A percentile compares a stretch with the other conserved stretches of the same genome.
phyloP scores from a whole-genome alignment of 2,888 invertebrate species.

The Germaria angustata region DNA sequence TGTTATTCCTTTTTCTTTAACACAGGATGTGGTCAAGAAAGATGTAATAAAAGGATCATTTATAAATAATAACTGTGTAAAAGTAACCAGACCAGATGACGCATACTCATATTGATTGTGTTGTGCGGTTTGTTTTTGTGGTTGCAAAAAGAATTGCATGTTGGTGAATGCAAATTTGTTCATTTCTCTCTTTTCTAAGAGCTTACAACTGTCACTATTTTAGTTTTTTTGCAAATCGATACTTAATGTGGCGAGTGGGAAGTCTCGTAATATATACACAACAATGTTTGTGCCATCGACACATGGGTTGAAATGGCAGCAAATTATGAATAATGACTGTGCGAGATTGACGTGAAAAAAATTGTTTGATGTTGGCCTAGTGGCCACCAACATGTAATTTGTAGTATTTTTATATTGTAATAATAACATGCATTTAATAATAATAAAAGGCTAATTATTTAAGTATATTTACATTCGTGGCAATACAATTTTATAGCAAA shows the following conservation, averaged over 20 bases:
- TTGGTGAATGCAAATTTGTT: slow-evolving; percentile 3
- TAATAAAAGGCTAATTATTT: not conserved
- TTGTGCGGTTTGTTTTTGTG: slow-evolving; percentile 15
- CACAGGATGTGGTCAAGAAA: slow-evolving; percentile 51
- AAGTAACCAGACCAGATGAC: slow-evolving; percentile 44
- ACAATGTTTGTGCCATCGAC: slow-evolving; percentile 33
- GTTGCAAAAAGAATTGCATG: slow-evolving; percentile 46
- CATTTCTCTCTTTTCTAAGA: not conserved
- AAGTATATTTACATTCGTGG: too few species aligned
- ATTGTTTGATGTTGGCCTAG: not conserved
- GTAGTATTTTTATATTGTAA: not conserved
- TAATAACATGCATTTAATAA: not conserved
- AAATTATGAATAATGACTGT: slow-evolving; percentile 33
- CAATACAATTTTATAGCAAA: too few species aligned
- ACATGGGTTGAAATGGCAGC: slow-evolving; percentile 8
- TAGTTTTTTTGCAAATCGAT: slow-evolving; percentile 52
- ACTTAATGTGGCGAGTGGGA: slow-evolving; percentile 43
- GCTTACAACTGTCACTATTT: not conserved
- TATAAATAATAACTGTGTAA: slow-evolving; percentile 37
- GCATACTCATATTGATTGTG: slow-evolving; percentile 32
- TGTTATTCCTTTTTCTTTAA: not conserved
- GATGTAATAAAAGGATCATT: slow-evolving; percentile 44
- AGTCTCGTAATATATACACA: not conserved
- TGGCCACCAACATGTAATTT: not conserved
- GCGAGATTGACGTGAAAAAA: not conserved